Conservation (phyloP, 30 jellyfish, hydroid and myxozoan genomes). For the Turritopsis dohrnii region DNA sequence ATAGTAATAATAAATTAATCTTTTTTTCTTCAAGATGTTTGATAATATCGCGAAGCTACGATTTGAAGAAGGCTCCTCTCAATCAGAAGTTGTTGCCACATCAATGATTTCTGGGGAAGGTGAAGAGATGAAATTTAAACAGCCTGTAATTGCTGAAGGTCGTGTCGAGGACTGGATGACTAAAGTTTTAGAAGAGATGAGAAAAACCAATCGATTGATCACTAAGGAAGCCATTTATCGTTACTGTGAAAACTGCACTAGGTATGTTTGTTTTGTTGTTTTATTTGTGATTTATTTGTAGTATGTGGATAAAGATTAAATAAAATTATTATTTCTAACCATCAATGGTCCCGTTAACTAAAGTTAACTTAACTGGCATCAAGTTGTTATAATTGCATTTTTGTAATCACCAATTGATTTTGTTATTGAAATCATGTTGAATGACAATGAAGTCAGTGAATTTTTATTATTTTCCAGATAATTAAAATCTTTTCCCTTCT, state of each 20-base stretch:
- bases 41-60: constrained; percentile 84
- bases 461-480: too few species aligned
- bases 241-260: constrained; percentile 67
- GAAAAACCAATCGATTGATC: constrained; percentile 78
- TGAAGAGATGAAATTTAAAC: constrained; percentile 77
- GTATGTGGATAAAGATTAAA: too few species aligned
- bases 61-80: constrained; percentile 58
- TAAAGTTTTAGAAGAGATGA: constrained; percentile 77
- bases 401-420: too few species aligned
- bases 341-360: too few species aligned
- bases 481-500: too few species aligned
- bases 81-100: constrained; percentile 61
- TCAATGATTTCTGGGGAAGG: constrained; percentile 95
- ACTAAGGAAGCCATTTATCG: constrained; percentile 85
- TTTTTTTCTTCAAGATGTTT: constrained; percentile 57
- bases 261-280: constrained; percentile 31
- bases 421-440: too few species aligned
- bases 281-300: too few species aligned
- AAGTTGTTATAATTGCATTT: too few species aligned
- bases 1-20: too few species aligned
- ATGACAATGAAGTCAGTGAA: too few species aligned
- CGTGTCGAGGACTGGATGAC: constrained; percentile 99
- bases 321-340: too few species aligned
- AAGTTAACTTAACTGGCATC: too few species aligned
- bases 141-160: constrained; percentile 85